A percentile compares a stretch with the other conserved stretches of the same genome.
These are phyloP conservation scores for Rhopilema esculentum DNA, from an alignment of 30 jellyfish, hydroid and myxozoan genomes.

Conservation along the genomic window DNA sequence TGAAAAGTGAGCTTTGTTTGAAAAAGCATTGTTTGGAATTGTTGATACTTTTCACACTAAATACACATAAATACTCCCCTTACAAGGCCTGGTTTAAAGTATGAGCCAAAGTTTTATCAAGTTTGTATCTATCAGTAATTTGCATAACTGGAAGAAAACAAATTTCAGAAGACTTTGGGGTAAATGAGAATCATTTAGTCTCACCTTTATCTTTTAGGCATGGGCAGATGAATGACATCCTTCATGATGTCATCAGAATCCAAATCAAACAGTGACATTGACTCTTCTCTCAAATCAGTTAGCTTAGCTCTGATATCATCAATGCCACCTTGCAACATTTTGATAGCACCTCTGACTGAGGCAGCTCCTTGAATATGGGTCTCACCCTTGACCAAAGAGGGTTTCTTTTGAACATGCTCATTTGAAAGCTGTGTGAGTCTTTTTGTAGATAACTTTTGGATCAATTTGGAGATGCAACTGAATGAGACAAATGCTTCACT, in stretches of 20 bases:
- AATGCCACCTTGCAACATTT: background rate
- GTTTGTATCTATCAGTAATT: too few species aligned
- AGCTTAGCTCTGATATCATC: background rate
- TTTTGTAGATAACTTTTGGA: background rate
- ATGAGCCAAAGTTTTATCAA: too few species aligned
- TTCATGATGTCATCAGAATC: constrained; percentile 13
- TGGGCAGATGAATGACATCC: constrained; percentile 52
- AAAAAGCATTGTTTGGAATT: too few species aligned
- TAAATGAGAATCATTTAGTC: background rate
- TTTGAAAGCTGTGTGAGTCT: background rate
- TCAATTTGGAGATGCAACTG: background rate
- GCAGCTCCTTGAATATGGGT: background rate
- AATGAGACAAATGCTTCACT: background rate
- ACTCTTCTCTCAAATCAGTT: background rate
- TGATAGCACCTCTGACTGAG: background rate
- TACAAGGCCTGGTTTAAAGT: too few species aligned
- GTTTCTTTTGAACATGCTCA: background rate
- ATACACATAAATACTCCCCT: too few species aligned
- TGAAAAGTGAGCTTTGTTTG: too few species aligned
- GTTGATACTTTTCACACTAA: too few species aligned
- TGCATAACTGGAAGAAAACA: background rate
- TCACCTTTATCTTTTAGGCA: constrained; percentile 53
- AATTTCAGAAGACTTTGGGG: background rate
- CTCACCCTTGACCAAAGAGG: background rate
- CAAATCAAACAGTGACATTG: background rate